Base-by-base conservation (phyloP, 2,888 invertebrate genomes). In the Diplazon laetatorius region DNA sequence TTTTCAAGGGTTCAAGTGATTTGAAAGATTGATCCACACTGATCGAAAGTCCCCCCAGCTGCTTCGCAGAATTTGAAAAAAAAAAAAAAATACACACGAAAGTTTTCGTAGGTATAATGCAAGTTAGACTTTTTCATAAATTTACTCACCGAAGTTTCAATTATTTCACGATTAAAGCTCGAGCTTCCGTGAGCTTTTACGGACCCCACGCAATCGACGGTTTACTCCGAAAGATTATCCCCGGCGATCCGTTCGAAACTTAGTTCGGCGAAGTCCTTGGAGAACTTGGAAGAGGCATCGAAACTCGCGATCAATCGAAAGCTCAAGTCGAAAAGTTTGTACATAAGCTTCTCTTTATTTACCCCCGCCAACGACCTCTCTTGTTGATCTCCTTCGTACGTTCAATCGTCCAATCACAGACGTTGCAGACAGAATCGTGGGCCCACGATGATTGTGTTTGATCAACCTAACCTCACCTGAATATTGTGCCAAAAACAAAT, bases 291-390 rank as follows among this genome's bases (percentile, higher is more conserved):
- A 25, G 14, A 30, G 8, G n/a, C n/a, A 18, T 16, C 20, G 14
- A 20, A 48, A 65, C 20, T 55, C 25, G n/a, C 22, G 30, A 52
- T 30, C 30, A 55, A 25, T 30, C 14, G 30, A 30, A n/a, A 30
- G 52, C 30, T 5, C 16, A 25, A 20, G 18, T n/a, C n/a, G 48
- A 35, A 20, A 65, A 65, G 35, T 65, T 50, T 20, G 20, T n/a
- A 20, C 30, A 35, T 48, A 18, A 63, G 48, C 12, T 35, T 48
- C 48, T 20, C 35, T 8, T 65, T 50, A 48, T 65, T 65, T 65
- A 37, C 20, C 37, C 37, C 14, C n/a, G n/a, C n/a, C n/a, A n/a
- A n/a, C n/a, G n/a, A n/a, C n/a, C n/a, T n/a, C n/a, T n/a, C n/a
- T n/a, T n/a, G n/a, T 44, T 60, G 5, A 37, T 35, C n/a, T 22